Conservation (phyloP, 2,797 vertebrate genomes). For the Cheirogaleus major region DNA sequence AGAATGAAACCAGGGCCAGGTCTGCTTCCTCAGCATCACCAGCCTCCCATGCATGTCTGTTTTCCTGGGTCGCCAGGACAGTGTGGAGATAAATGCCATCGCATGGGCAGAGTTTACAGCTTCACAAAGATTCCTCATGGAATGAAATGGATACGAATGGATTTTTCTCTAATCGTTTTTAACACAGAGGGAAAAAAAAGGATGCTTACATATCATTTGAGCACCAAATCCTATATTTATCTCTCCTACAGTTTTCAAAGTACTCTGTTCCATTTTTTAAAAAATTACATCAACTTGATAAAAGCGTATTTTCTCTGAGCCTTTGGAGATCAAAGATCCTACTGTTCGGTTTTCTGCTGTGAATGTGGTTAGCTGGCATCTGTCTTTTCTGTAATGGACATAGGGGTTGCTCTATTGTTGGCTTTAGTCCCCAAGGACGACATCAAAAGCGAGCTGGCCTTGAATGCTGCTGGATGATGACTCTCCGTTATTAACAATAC, state of each 20-base stretch:
- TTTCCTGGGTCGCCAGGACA: not conserved
- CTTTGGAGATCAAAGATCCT: constrained; percentile 18
- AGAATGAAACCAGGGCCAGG: not conserved
- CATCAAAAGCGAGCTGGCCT: constrained; percentile 36
- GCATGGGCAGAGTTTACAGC: not conserved
- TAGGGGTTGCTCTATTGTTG: not conserved
- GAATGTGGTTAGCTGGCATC: not conserved
- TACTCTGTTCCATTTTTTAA: not conserved
- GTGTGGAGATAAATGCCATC: not conserved
- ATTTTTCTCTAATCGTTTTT: constrained; percentile 1
- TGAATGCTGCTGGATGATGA: not conserved
- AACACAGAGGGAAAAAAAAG: not conserved
- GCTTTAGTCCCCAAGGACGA: not conserved
- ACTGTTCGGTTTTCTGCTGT: constrained; percentile 37
- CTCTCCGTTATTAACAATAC: constrained; percentile 1
- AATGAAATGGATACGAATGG: not conserved
- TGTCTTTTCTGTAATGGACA: constrained; percentile 15
- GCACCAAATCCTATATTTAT: not conserved
- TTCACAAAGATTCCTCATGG: not conserved
- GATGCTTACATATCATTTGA: not conserved
- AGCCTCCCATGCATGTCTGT: not conserved
- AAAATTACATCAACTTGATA: constrained; percentile 3
- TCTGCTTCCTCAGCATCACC: not conserved
- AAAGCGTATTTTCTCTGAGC: constrained; percentile 46
- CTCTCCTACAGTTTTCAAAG: not conserved